Percentiles rank a stretch among this genome's conserved stretches.
phyloP scores from a whole-genome alignment of 2,113 vertebrate genomes.

The Lepisosteus oculatus region DNA sequence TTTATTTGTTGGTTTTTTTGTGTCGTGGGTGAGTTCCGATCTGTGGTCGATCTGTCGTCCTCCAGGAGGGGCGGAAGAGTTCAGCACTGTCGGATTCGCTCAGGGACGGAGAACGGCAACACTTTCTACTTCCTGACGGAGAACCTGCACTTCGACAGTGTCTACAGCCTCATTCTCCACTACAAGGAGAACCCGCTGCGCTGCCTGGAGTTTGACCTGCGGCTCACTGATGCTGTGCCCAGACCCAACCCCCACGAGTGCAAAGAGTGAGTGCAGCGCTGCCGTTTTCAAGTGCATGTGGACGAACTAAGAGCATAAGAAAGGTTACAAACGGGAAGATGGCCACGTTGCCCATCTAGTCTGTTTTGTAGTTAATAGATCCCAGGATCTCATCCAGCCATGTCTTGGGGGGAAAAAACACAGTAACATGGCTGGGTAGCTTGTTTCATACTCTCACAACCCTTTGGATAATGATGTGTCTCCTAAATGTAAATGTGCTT shows the following conservation, averaged over 20 bases:
- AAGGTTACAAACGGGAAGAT: too few species aligned
- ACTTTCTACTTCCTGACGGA: constrained; percentile 83
- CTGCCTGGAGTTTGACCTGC: constrained; percentile 88
- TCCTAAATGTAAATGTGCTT: too few species aligned
- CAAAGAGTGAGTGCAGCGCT: constrained; percentile 69
- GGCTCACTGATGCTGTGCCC: constrained; percentile 84
- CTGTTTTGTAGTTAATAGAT: too few species aligned
- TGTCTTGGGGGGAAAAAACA: too few species aligned
- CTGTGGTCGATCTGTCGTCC: background rate
- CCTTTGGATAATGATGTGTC: too few species aligned
- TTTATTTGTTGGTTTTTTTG: too few species aligned
- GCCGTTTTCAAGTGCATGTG: too few species aligned
- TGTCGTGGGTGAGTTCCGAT: background rate
- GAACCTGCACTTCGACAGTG: constrained; percentile 81
- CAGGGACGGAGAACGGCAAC: constrained; percentile 60
- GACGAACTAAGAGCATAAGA: too few species aligned
- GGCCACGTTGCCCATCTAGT: too few species aligned
- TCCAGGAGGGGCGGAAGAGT: constrained; percentile 83
- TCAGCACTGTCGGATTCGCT: constrained; percentile 92
- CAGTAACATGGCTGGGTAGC: too few species aligned
- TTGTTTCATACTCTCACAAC: too few species aligned
- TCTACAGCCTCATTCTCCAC: constrained; percentile 85
- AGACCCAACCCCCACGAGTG: constrained; percentile 77
- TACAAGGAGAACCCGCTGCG: constrained; percentile 84
- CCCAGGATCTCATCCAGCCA: too few species aligned